Evolutionary conservation across 2,797 vertebrate species (phyloP).

Genomic region (Acropternis orthonyx): DNA sequence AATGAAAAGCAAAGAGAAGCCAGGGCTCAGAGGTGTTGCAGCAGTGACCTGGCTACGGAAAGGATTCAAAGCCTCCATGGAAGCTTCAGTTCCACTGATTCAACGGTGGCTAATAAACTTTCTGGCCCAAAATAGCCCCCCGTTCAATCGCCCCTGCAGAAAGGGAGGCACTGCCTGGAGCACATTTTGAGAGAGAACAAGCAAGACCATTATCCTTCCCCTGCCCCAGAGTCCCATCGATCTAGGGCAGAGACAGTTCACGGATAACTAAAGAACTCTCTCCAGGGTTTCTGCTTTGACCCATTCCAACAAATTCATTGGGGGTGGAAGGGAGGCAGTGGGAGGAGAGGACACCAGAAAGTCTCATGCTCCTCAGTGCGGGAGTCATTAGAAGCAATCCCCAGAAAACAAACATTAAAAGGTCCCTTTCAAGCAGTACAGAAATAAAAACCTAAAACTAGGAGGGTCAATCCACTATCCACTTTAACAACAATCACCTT

Average conservation of each 20-base stretch:
- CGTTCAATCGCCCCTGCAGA: not conserved
- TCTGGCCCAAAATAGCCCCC: not conserved
- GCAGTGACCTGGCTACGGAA: not conserved
- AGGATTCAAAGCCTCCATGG: not conserved
- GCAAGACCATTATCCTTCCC: not conserved
- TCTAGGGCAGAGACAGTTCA: not conserved
- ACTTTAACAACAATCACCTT: not conserved
- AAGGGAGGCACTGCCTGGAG: not conserved
- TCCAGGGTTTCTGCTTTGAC: not conserved
- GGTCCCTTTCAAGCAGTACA: not conserved
- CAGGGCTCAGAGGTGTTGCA: not conserved
- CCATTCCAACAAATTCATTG: not conserved
- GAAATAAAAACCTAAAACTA: not conserved
- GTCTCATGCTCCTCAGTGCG: not conserved
- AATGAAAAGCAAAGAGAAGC: not conserved
- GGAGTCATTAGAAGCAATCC: not conserved
- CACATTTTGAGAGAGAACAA: not conserved
- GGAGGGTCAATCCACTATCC: not conserved
- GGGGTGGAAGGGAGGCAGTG: not conserved
- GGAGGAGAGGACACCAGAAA: not conserved
- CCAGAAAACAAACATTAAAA: not conserved
- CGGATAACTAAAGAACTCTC: not conserved
- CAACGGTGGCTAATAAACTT: not conserved
- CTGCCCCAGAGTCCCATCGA: not conserved
- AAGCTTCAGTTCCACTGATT: not conserved